phyloP scores from a whole-genome alignment of 2,888 invertebrate genomes.

The Noctuana brunneofusca region DNA sequence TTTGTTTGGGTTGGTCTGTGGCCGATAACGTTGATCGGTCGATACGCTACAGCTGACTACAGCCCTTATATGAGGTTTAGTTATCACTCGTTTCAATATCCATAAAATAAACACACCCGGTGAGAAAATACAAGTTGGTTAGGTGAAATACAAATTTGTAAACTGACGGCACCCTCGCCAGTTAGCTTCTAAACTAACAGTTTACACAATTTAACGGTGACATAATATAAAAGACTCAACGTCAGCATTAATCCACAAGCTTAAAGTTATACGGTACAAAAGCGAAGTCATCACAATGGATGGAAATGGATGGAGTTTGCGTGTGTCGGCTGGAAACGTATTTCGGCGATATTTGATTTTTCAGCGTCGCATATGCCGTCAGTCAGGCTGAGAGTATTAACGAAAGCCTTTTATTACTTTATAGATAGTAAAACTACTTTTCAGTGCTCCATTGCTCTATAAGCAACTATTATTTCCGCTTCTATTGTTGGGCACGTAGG shows the following conservation, averaged over 20 bases:
- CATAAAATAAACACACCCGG: no score
- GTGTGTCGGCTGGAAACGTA: constrained; percentile 6
- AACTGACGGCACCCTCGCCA: no score
- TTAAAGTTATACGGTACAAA: constrained; percentile 12
- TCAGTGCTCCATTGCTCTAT: no score
- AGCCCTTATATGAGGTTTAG: no score
- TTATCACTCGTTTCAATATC: no score
- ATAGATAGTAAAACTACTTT: not conserved
- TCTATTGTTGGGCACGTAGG: no score
- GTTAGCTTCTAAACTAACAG: no score
- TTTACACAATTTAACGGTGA: not conserved
- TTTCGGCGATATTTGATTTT: constrained; percentile 22
- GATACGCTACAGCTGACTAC: not conserved
- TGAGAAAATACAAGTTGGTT: no score
- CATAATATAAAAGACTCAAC: not conserved
- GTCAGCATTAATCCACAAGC: constrained; percentile 5
- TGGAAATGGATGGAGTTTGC: constrained; percentile 10
- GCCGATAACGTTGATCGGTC: not conserved
- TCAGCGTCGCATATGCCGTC: constrained; percentile 3
- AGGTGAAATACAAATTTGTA: not conserved
- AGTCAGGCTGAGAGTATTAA: constrained; percentile 9
- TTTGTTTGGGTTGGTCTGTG: not conserved
- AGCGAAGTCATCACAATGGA: constrained; percentile 7
- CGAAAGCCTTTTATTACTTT: constrained; percentile 1
- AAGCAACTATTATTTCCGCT: not conserved